Conservation (phyloP, 2,113 vertebrate species). For the Phrynosoma platyrhinos region DNA sequence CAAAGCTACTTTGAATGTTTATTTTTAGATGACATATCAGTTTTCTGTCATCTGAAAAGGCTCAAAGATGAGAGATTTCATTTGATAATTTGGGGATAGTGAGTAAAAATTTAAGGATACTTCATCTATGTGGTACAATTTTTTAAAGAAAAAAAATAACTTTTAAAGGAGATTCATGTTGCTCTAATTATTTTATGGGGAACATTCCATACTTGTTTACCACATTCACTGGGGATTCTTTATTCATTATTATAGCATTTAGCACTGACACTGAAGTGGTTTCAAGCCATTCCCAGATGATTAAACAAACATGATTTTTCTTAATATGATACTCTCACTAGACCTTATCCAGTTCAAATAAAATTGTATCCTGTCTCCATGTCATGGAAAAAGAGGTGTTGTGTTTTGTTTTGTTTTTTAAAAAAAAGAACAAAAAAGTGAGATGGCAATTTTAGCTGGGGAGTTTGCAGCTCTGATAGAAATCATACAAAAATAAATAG, state of each 20-base stretch:
- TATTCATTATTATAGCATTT: neutral
- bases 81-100: neutral
- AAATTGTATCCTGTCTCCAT: neutral
- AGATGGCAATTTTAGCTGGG: neutral
- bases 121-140: neutral
- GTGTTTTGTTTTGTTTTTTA: neutral
- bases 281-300: neutral
- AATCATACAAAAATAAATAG: neutral
- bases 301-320: neutral
- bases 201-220: conserved; percentile 13
- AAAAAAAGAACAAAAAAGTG: neutral
- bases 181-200: neutral
- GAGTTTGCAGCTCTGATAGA: neutral
- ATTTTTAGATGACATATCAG: neutral
- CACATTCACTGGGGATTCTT: conserved; percentile 2
- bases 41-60: neutral
- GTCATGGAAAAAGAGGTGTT: neutral
- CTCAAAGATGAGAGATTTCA: neutral
- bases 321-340: neutral
- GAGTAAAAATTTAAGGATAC: neutral
- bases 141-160: neutral
- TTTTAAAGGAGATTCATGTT: neutral
- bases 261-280: neutral
- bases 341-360: neutral
- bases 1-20: neutral